Conservation (phyloP, 2,113 vertebrate species). For the Gallinago media region DNA sequence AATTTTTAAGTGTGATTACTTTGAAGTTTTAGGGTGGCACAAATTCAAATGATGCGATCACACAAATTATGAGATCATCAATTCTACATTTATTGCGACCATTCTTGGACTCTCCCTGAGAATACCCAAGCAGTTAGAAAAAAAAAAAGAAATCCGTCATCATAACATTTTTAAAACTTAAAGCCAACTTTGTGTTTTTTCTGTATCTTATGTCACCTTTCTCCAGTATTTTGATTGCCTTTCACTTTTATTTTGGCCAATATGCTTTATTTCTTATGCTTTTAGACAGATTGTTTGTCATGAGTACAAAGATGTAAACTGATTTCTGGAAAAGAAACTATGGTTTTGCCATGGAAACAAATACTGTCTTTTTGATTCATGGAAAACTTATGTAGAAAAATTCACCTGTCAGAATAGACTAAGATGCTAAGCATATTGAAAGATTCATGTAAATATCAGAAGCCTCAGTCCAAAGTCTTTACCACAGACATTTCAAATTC, state of each 20-base stretch:
- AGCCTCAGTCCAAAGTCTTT: not conserved
- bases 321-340: not conserved
- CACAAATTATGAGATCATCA: accelerated
- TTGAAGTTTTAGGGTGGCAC: not conserved
- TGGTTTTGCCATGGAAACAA: slow-evolving; percentile 27
- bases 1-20: not conserved
- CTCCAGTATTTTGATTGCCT: not conserved
- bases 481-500: not conserved
- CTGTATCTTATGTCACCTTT: not conserved
- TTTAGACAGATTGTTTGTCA: not conserved
- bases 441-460: not conserved
- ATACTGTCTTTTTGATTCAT: not conserved
- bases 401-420: not conserved
- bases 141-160: not conserved
- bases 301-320: not conserved
- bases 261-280: not conserved
- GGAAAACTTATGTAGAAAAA: not conserved
- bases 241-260: not conserved
- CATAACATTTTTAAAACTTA: not conserved
- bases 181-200: not conserved
- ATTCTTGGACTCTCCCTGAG: not conserved
- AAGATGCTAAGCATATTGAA: not conserved
- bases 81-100: not conserved
- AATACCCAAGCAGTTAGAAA: not conserved
- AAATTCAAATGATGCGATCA: not conserved